Evolutionary conservation across 2,113 vertebrate species (phyloP).

Genomic region (Muscicapa adusta): DNA sequence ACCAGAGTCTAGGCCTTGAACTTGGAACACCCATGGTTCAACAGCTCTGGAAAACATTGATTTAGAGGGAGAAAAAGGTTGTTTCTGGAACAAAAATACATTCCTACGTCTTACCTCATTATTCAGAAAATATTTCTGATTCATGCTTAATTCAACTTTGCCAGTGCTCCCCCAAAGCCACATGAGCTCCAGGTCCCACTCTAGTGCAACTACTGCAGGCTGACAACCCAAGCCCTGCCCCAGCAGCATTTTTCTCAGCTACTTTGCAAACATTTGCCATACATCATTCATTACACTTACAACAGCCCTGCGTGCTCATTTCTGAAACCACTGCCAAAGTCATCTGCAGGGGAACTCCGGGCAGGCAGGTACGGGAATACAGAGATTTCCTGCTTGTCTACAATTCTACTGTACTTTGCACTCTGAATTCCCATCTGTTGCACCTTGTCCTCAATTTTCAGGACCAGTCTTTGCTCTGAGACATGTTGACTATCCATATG

Average conservation of each 20-base stretch:
- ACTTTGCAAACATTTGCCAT: slow-evolving; percentile 38
- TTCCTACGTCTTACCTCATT: neutral
- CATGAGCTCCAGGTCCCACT: neutral
- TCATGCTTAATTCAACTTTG: neutral
- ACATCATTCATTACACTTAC: neutral
- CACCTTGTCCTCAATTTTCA: neutral
- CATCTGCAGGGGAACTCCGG: neutral
- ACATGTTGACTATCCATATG: neutral
- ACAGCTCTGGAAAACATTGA: neutral
- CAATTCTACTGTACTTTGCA: neutral
- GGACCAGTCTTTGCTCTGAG: neutral
- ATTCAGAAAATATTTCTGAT: neutral
- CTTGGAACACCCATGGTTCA: neutral
- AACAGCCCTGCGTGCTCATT: neutral
- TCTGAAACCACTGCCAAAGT: neutral
- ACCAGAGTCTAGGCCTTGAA: neutral
- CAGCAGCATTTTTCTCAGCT: neutral
- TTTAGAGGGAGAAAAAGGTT: neutral
- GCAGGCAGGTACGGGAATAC: neutral
- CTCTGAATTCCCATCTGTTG: neutral
- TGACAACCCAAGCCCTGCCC: slow-evolving; percentile 1
- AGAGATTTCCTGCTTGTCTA: neutral
- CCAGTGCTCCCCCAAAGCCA: neutral
- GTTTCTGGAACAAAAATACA: neutral
- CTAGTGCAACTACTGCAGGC: neutral